Evolutionary conservation across 2,113 vertebrate species (phyloP), one percentile per base, ranked within the genome.

Genomic region (Anarhynchus alexandrinus): DNA sequence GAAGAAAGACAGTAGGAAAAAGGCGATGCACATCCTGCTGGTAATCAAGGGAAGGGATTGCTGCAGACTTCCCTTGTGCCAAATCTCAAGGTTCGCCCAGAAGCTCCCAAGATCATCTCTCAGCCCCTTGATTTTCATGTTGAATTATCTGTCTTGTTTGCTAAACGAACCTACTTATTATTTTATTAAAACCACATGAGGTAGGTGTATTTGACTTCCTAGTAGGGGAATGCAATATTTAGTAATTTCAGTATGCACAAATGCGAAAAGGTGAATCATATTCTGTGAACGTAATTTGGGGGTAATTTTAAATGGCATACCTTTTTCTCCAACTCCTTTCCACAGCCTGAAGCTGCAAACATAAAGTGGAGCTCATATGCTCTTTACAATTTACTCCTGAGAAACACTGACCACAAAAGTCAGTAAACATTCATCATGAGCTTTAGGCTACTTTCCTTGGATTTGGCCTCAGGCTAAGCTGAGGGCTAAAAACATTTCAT

Each of bases 381-480:
- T 98, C 96, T 97, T 91, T 91, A 95, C 82, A 95, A 95, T 97
- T 97, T 98, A 97, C 96, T 96, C 97, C 93, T 90, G 95, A 97
- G 96, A 97, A 97, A 96, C 89, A 95, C 94, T 98, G 97, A 97
- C 98, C 98, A 96, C 91, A 95, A 88, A 97, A 86, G 96, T 97
- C 98, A 97, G 95, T 86, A 91, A 98, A 98, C 97, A 98, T 97
- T 98, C 97, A 96, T 98, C 96, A 95, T 83, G 93, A 97, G 98
- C 97, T 98, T 95, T 95, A 97, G 97, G 97, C 96, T 97, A 97
- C 91, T 96, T 97, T 97, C 97, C 94, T 92, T 96, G 97, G 95
- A 97, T 98, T 95, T 98, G 95, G 97, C 98, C 98, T 97, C 96
- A 97, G 98, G 98, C 98, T 97, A 97, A 95, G 95, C 98, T 98